Conservation (phyloP, 2,888 invertebrate genomes). For the Trichopria drosophilae region DNA sequence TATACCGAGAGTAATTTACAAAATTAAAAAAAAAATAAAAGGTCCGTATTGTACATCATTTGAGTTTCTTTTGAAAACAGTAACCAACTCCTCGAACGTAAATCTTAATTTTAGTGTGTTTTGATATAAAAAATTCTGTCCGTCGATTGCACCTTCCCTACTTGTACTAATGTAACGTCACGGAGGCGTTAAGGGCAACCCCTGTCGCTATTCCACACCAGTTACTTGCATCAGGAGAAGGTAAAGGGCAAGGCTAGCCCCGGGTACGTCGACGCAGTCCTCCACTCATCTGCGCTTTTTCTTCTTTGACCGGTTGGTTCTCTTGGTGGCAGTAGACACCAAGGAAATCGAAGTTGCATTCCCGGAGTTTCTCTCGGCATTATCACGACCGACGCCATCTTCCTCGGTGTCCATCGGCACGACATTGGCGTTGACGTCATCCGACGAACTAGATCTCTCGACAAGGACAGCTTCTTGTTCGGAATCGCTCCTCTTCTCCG, state of each 20-base stretch:
- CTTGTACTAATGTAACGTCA: no score
- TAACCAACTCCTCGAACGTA: no score
- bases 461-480: slow-evolving; percentile 39
- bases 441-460: slow-evolving; percentile 47
- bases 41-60: no score
- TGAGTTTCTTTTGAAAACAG: no score
- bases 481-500: slow-evolving; percentile 45
- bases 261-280: slow-evolving; percentile 57
- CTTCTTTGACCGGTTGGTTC: slow-evolving; percentile 49
- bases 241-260: slow-evolving; percentile 56
- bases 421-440: slow-evolving; percentile 41
- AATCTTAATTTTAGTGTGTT: no score
- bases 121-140: no score
- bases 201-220: slow-evolving; percentile 51
- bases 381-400: slow-evolving; percentile 12
- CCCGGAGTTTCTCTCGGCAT: slow-evolving; percentile 11
- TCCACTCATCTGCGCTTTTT: slow-evolving; percentile 58
- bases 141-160: no score
- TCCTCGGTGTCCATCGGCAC: slow-evolving; percentile 32
- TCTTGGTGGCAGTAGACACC: slow-evolving; percentile 38
- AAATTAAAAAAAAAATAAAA: no score
- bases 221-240: slow-evolving; percentile 56
- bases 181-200: no score
- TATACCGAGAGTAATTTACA: no score
- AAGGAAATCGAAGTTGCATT: not conserved